Base-by-base conservation (phyloP, 2,113 vertebrate genomes). In the Hepsetus odoe region DNA sequence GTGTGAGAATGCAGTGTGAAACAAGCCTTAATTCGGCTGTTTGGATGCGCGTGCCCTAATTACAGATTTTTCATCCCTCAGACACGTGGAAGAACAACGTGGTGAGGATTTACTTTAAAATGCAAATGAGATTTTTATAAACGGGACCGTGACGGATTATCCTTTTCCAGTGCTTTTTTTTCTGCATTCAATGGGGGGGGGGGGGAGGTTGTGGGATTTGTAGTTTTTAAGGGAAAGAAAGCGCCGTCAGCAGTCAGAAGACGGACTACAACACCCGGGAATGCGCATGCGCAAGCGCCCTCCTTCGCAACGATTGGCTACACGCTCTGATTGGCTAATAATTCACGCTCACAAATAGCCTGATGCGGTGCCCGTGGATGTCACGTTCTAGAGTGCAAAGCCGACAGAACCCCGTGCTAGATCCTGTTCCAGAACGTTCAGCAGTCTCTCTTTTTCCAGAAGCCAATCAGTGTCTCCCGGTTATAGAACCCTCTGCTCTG, bases 191-290 rank as follows among this genome's bases (percentile, higher is more conserved):
- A 61, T 75, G 44, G 40, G 13, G 32, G 58, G 7, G 70, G 5
- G 40, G 13, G 32, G 58, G 7, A 65, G 5, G 35, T 72, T 77
- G 38, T 1, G 84, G 83, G 74, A 80, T 70, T 80, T 87, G 86
- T 84, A 82, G 86, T 83, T 82, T 79, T 77, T 49, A 38, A 16
- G 9, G 61, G 72, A 42, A 61, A 74, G 67, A 20, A 16, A 61
- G 20, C 32, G 62, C 20, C 14, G 2, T 11, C 28, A 40, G 38
- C 70, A 9, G 14, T 44, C 53, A 22, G 79, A 24, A 24, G 30
- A 40, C 46, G 14, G 51, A 84, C 80, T 76, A 78, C 86, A 80
- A 66, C 6, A 32, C 44, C 65, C 68, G 73, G 38, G 82, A 51
- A 16, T 74, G 72, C 78, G 42, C 68, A 67, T 33, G 35, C 18